phyloP scores from a whole-genome alignment of 2,797 vertebrate genomes.

The Sternarchorhynchus goeldii region DNA sequence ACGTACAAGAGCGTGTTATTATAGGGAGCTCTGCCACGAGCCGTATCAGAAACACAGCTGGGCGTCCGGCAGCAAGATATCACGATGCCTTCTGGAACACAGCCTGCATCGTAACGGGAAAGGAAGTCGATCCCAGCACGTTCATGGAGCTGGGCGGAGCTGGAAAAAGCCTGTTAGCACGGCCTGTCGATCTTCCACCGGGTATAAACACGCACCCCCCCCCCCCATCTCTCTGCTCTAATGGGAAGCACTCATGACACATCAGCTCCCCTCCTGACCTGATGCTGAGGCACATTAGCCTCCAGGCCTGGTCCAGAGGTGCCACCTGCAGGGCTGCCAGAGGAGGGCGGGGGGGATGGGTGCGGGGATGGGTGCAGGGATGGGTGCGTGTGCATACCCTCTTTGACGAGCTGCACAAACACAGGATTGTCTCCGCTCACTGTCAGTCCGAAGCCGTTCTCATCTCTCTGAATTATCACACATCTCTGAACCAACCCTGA shows the following conservation, averaged over 20 bases:
- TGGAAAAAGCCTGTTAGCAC: conserved; percentile 23
- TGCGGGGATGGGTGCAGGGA: neutral
- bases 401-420: conserved; percentile 97
- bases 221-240: conserved; percentile 10
- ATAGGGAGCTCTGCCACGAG: neutral
- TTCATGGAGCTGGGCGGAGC: neutral
- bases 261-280: conserved; percentile 45
- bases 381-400: conserved; percentile 77
- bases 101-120: neutral
- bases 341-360: neutral
- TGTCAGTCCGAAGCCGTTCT: conserved; percentile 95
- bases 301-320: conserved; percentile 4
- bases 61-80: neutral
- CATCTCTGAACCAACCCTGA: conserved; percentile 95
- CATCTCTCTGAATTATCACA: conserved; percentile 95
- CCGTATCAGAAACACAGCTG: neutral
- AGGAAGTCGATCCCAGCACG: neutral
- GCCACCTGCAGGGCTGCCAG: neutral
- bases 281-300: conserved; percentile 44
- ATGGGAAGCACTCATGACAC: conserved; percentile 38
- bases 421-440: conserved; percentile 98
- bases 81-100: neutral
- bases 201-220: neutral
- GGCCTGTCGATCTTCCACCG: conserved; percentile 6
- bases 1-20: conserved; percentile 25